These are phyloP conservation scores for Pentamera pediparva DNA, from an alignment of 53 echinoderm and acorn worm species.

Conservation along the genomic window DNA sequence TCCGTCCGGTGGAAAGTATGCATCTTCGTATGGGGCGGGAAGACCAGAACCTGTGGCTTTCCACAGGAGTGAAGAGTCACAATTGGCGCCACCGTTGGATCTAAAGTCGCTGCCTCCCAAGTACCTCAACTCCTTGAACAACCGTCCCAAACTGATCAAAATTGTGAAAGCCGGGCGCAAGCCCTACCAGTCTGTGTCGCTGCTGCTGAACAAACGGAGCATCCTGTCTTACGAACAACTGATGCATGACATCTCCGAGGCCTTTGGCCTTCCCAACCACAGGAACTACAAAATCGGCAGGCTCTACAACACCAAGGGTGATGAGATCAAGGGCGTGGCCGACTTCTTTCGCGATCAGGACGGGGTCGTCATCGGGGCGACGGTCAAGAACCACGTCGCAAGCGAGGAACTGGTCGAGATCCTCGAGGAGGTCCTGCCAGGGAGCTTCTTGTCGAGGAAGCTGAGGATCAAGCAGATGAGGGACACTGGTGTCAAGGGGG, in stretches of 20 bases:
- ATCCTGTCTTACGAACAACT: constrained; percentile 84
- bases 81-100: not conserved
- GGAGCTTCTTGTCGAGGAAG: constrained; percentile 35
- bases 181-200: constrained; percentile 71
- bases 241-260: constrained; percentile 79
- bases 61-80: not conserved
- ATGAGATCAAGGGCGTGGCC: constrained; percentile 67
- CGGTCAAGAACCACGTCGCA: constrained; percentile 45
- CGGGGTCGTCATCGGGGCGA: constrained; percentile 68
- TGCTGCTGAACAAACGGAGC: constrained; percentile 82
- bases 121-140: constrained; percentile 10
- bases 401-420: constrained; percentile 65
- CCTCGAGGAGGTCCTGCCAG: constrained; percentile 64
- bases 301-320: constrained; percentile 78
- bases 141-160: constrained; percentile 78
- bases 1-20: constrained; percentile 86
- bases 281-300: constrained; percentile 75
- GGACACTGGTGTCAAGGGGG: constrained; percentile 47
- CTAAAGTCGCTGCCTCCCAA: constrained; percentile 10
- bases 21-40: constrained; percentile 59
- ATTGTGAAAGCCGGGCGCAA: constrained; percentile 74
- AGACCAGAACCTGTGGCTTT: constrained; percentile 16
- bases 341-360: constrained; percentile 88
- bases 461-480: constrained; percentile 37
- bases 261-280: constrained; percentile 80